These are phyloP conservation scores for Enteromius argenteus DNA, from an alignment of 2,797 vertebrate genomes.

Conservation along the genomic window DNA sequence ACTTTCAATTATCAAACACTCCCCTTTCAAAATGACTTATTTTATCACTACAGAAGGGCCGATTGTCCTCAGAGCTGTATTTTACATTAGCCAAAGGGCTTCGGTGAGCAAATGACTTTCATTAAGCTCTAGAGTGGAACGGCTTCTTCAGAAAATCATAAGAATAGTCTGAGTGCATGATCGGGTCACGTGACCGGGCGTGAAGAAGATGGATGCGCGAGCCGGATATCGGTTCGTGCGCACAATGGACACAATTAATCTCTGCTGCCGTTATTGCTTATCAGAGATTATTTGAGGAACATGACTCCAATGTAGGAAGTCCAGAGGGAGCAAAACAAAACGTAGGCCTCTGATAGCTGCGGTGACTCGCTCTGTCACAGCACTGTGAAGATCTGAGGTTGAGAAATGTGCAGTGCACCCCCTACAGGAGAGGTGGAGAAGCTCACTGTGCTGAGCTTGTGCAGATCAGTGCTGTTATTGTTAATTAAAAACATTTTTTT, in stretches of 20 bases:
- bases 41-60: slow-evolving; percentile 86
- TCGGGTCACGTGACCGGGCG: slow-evolving; percentile 68
- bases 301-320: slow-evolving; percentile 5
- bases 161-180: slow-evolving; percentile 77
- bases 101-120: slow-evolving; percentile 87
- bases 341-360: slow-evolving; percentile 2
- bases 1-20: slow-evolving; percentile 88
- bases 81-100: slow-evolving; percentile 81
- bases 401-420: background rate
- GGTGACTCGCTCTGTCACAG: slow-evolving; percentile 31
- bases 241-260: slow-evolving; percentile 89
- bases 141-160: slow-evolving; percentile 75
- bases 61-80: slow-evolving; percentile 83
- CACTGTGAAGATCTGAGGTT: background rate
- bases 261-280: slow-evolving; percentile 76
- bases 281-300: slow-evolving; percentile 75
- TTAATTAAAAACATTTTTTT: no score
- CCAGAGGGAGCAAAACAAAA: slow-evolving; percentile 13
- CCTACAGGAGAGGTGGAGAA: background rate
- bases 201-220: slow-evolving; percentile 80
- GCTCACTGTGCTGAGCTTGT: background rate
- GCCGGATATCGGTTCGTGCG: slow-evolving; percentile 82
- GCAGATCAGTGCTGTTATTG: background rate
- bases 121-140: slow-evolving; percentile 88
- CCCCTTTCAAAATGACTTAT: slow-evolving; percentile 84